Evolutionary conservation across 64 coral and sea anemone species (phyloP).

Genomic region (Pocillopora damicornis): DNA sequence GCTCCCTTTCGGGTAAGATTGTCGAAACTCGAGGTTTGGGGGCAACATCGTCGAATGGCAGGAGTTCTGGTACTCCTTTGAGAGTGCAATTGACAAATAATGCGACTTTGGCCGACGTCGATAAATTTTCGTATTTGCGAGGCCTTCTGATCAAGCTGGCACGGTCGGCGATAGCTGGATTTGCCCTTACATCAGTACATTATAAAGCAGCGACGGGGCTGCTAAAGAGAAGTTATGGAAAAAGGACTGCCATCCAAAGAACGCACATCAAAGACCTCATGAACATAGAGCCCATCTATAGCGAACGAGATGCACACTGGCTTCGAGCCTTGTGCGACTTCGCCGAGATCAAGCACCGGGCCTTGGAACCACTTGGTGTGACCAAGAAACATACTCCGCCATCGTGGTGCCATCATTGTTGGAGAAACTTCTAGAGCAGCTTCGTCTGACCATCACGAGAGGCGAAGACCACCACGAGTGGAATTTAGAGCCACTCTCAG

Average conservation of each 20-base stretch:
- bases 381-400: constrained; percentile 1
- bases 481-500: constrained; percentile 14
- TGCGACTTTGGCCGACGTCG: background rate
- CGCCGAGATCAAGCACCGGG: background rate
- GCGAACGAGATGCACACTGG: background rate
- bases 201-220: background rate
- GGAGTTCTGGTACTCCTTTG: constrained; percentile 37
- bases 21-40: constrained; percentile 5
- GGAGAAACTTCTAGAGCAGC: constrained; percentile 6
- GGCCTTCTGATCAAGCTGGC: background rate
- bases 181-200: background rate
- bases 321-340: background rate
- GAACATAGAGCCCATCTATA: background rate
- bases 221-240: background rate
- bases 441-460: constrained; percentile 1
- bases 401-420: constrained; percentile 33
- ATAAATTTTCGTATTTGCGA: constrained; percentile 6
- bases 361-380: background rate
- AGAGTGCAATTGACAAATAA: constrained; percentile 12
- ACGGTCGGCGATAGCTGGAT: background rate
- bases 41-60: constrained; percentile 18
- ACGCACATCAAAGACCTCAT: constrained; percentile 17
- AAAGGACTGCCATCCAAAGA: background rate
- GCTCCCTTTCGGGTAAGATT: background rate
- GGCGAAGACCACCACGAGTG: background rate